Percentiles rank a stretch among this genome's conserved stretches.
These are phyloP conservation scores for Macrotrachela quadricornifera DNA, from an alignment of 1,140 invertebrate genomes.

Conservation along the genomic window DNA sequence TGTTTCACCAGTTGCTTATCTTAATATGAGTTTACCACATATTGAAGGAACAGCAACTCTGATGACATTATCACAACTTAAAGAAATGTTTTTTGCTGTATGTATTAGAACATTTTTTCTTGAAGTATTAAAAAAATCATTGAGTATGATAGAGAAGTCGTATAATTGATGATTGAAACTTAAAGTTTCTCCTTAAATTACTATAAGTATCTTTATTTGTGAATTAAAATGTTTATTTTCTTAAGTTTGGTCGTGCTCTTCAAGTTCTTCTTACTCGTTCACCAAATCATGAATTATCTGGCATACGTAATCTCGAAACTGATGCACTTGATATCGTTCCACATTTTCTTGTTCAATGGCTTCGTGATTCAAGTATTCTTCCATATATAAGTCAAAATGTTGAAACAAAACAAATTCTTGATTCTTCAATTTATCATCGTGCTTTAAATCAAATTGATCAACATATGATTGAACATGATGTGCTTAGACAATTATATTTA, in stretches of 20 bases:
- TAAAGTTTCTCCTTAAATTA: too few relatives aligned
- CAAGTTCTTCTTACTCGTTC: slow-evolving; percentile 57
- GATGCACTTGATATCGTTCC: slow-evolving; percentile 57
- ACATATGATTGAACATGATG: slow-evolving; percentile 52
- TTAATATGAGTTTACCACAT: slow-evolving; percentile 58
- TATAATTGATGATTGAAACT: too few relatives aligned
- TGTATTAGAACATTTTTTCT: slow-evolving; percentile 2
- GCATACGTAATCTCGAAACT: slow-evolving; percentile 66
- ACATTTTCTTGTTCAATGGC: slow-evolving; percentile 56
- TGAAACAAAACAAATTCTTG: slow-evolving; percentile 39
- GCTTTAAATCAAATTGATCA: slow-evolving; percentile 31
- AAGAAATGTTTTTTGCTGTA: slow-evolving; percentile 50
- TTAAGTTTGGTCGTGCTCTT: slow-evolving; percentile 53
- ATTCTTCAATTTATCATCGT: neutral
- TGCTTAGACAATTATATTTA: slow-evolving; percentile 54
- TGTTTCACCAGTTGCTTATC: slow-evolving; percentile 46
- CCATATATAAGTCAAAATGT: slow-evolving; percentile 47
- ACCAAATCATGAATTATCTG: slow-evolving; percentile 57
- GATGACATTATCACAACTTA: slow-evolving; percentile 50
- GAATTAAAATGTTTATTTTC: neutral
- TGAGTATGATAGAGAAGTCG: too few relatives aligned
- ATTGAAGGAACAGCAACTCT: slow-evolving; percentile 37
- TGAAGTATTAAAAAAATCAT: neutral
- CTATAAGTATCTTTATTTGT: neutral
- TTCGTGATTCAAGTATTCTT: slow-evolving; percentile 47